These are phyloP conservation scores for Falco naumanni DNA, from an alignment of 2,797 vertebrate genomes.

Conservation along the genomic window DNA sequence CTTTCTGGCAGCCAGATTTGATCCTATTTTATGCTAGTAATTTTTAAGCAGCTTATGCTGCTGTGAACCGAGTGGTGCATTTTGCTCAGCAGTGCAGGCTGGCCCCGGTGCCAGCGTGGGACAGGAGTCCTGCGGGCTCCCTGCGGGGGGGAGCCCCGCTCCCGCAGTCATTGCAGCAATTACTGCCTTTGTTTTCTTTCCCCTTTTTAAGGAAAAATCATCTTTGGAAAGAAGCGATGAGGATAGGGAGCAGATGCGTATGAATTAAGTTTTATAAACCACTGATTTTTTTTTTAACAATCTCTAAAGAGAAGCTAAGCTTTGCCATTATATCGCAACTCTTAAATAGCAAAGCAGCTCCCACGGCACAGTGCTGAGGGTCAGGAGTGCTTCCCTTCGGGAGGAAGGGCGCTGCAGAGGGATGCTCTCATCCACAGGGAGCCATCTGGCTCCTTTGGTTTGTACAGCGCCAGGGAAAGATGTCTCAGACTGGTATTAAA, in stretches of 20 bases:
- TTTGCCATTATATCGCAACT: not conserved
- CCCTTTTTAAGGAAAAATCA: not conserved
- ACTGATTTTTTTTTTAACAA: not conserved
- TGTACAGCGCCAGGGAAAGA: not conserved
- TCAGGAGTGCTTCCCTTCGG: not conserved
- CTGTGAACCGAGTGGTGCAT: not conserved
- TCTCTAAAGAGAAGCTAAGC: not conserved
- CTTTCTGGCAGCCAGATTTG: not conserved
- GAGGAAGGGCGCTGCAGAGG: not conserved
- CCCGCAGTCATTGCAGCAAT: not conserved
- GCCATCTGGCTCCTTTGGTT: rapidly evolving
- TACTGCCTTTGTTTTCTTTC: not conserved
- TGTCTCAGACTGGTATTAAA: rapidly evolving
- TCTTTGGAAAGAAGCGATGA: not conserved
- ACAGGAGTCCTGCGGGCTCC: not conserved
- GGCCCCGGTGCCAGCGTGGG: not conserved
- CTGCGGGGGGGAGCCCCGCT: rapidly evolving
- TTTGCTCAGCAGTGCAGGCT: not conserved
- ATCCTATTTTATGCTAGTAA: not conserved
- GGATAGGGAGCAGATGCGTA: not conserved
- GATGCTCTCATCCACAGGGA: not conserved
- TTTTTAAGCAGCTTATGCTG: slow-evolving; percentile 28
- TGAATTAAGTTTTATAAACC: not conserved
- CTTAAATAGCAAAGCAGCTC: not conserved
- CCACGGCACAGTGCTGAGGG: not conserved